Evolutionary conservation across 2,888 invertebrate genomes (phyloP), one percentile per base, ranked within the genome.

Genomic region (Neoascia interrupta): DNA sequence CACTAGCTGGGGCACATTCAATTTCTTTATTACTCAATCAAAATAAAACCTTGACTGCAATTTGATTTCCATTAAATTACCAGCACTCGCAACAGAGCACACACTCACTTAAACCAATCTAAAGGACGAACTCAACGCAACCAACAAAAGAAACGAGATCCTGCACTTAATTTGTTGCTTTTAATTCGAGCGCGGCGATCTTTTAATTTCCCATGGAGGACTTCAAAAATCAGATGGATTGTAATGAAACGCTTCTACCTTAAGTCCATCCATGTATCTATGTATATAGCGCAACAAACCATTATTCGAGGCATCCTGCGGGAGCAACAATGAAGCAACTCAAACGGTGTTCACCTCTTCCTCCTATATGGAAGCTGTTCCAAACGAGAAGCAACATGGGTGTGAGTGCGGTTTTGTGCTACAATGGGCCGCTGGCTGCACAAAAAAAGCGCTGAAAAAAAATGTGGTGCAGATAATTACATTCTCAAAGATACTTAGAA

Each of bases 201-300:
- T 73, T 73, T 73, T 79, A 79, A 79, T 79, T 79, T 79, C 79
- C 79, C 79, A 73, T 68, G 79, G 79, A 79, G 60, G 61, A 79
- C 79, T 66, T 79, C 79, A 73, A 73, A 79, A 54, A 49, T 51
- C 43, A 13, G 66, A 79, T 66, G 60, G 66, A 79, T 60, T 72
- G 53, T 64, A 79, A 79, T 66, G 72, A 79, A 76, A 76, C 47
- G 45, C 39, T 47, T 26, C 18, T 28, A 34, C 39, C 39, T 28
- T 47, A 26, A 26, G 28, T 36, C 13, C 18, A n/a, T n/a, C n/a
- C n/a, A n/a, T n/a, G n/a, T n/a, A n/a, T n/a, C n/a, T 51, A 26
- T 41, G 19, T n/a, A n/a, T 41, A 23, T 39, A 68, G 23, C 37
- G 31, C 28, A 39, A 39, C 47, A 45, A 68, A 28, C 63, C 63